Conservation (phyloP, 2,113 vertebrate species). For the Sardina pilchardus region DNA sequence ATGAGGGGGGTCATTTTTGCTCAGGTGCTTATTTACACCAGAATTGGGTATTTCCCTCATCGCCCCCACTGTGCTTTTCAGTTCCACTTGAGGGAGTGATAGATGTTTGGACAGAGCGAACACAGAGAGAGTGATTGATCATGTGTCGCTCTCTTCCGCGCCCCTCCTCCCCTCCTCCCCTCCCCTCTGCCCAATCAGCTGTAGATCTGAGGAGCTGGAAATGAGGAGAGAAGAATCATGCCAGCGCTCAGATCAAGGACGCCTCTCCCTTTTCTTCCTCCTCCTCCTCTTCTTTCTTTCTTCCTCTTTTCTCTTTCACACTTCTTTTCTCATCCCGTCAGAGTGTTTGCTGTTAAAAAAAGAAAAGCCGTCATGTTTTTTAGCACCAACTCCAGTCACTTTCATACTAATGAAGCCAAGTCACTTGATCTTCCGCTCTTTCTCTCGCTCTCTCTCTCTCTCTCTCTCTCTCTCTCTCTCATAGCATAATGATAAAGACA, state of each 20-base stretch:
- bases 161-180: too few relatives aligned
- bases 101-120: background rate
- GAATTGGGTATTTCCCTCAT: background rate
- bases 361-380: background rate
- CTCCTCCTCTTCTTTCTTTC: background rate
- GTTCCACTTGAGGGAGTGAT: background rate
- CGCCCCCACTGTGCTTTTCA: background rate
- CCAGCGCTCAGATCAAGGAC: background rate
- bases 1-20: background rate
- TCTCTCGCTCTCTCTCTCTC: background rate
- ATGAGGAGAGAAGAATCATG: background rate
- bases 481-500: background rate
- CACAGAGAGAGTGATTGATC: background rate
- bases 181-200: background rate
- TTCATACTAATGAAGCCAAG: conserved; percentile 1
- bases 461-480: background rate
- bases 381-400: background rate
- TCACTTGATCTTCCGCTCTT: background rate
- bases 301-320: background rate
- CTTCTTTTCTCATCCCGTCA: background rate
- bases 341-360: background rate
- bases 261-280: background rate
- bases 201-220: background rate
- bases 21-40: background rate
- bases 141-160: background rate